Percentiles rank a stretch among this genome's conserved stretches.
Evolutionary conservation across 2,888 invertebrate genomes (phyloP).

Genomic region (Aphodius granarius): DNA sequence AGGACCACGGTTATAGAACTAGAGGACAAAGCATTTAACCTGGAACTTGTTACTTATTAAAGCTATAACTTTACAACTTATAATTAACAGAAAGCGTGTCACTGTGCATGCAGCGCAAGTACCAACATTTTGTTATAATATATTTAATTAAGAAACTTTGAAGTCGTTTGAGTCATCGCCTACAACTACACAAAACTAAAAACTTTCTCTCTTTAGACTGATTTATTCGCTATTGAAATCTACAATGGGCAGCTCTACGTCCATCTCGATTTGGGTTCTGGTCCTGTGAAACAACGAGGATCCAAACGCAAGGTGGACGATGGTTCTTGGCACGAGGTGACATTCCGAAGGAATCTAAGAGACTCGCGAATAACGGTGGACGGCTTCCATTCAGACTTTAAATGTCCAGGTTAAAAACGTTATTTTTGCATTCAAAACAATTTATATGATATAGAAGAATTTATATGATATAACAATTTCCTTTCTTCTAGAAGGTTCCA

Average conservation of each 20-base stretch:
- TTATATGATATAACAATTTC: not conserved
- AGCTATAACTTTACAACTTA: not conserved
- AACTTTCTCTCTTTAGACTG: conserved; percentile 61
- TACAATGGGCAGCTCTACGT: conserved; percentile 92
- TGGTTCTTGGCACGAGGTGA: conserved; percentile 90
- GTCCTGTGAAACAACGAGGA: conserved; percentile 82
- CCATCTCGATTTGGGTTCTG: conserved; percentile 90
- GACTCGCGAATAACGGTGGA: conserved; percentile 90
- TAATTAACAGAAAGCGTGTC: not conserved
- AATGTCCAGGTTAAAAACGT: conserved; percentile 69
- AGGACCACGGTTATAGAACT: not conserved
- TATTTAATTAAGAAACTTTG: not conserved
- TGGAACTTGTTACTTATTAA: not conserved
- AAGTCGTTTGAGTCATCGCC: too few relatives aligned
- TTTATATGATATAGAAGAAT: not conserved
- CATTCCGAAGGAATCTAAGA: conserved; percentile 78
- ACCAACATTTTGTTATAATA: not conserved
- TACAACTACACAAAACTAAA: too few relatives aligned
- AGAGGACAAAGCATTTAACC: not conserved
- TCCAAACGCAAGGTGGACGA: conserved; percentile 85
- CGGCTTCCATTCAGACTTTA: conserved; percentile 84
- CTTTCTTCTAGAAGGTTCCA: conserved; percentile 70
- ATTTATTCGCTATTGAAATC: conserved; percentile 92
- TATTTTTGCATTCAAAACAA: not conserved
- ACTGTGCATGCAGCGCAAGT: not conserved